Conservation (phyloP, 2,888 invertebrate species). For the Tiliacea citrago region DNA sequence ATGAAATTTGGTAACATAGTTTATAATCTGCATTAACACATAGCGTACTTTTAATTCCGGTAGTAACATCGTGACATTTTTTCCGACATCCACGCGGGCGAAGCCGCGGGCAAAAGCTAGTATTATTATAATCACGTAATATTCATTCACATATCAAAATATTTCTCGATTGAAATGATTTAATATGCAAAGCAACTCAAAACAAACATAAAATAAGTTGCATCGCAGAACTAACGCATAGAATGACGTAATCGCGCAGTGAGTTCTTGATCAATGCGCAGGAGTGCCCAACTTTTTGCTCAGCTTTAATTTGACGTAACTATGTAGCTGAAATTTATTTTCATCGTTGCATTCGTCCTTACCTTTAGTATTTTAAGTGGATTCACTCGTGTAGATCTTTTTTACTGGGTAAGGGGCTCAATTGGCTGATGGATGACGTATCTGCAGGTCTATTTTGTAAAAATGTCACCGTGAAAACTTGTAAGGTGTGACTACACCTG, state of each 20-base stretch:
- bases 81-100: no score
- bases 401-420: not conserved
- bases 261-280: slow-evolving; percentile 51
- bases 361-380: not conserved
- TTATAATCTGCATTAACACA: no score
- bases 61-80: no score
- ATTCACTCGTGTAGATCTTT: no score
- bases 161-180: not conserved
- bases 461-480: no score
- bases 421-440: not conserved
- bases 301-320: slow-evolving; percentile 21
- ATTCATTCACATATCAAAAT: slow-evolving; percentile 9
- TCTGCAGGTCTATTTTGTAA: no score
- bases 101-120: no score
- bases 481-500: no score
- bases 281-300: slow-evolving; percentile 38
- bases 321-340: slow-evolving; percentile 10
- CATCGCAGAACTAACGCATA: slow-evolving; percentile 45
- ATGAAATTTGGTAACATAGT: no score
- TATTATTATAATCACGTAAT: slow-evolving; percentile 6
- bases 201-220: slow-evolving; percentile 33
- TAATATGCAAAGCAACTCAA: slow-evolving; percentile 38
- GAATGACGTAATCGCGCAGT: slow-evolving; percentile 56
- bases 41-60: no score
- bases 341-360: not conserved